Evolutionary conservation across 1,140 invertebrate genomes (phyloP).

Genomic region (Phenacoccus solenopsis): DNA sequence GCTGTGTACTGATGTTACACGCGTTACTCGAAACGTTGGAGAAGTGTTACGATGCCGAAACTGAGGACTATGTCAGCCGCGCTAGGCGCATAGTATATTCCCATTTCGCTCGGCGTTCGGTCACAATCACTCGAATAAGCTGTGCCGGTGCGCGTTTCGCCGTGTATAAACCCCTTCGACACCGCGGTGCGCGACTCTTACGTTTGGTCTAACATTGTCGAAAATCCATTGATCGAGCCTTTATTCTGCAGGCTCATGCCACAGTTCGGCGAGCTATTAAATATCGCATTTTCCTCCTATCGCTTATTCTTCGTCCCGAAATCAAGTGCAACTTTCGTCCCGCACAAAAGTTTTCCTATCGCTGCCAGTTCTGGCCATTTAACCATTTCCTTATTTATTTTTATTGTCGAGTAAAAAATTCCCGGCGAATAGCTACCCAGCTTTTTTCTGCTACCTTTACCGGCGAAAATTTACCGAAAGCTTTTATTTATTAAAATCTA

Average conservation of each 20-base stretch:
- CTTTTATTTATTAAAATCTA: too few relatives aligned
- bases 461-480: too few relatives aligned
- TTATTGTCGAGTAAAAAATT: background rate
- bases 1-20: background rate
- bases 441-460: too few relatives aligned
- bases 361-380: background rate
- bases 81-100: background rate
- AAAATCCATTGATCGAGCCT: constrained; percentile 1
- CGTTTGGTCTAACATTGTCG: constrained; percentile 1
- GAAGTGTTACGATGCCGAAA: constrained; percentile 1
- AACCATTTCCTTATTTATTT: constrained; percentile 3
- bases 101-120: background rate
- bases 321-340: background rate
- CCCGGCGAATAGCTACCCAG: too few relatives aligned
- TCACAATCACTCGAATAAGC: background rate
- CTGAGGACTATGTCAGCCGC: background rate
- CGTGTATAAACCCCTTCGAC: background rate
- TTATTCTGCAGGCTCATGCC: background rate
- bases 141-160: background rate
- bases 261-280: background rate
- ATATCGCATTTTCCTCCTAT: background rate
- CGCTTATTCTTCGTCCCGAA: background rate
- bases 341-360: background rate
- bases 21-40: background rate
- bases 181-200: background rate